Evolutionary conservation across 2,888 invertebrate genomes (phyloP).

Genomic region (Dexiosoma caninum): DNA sequence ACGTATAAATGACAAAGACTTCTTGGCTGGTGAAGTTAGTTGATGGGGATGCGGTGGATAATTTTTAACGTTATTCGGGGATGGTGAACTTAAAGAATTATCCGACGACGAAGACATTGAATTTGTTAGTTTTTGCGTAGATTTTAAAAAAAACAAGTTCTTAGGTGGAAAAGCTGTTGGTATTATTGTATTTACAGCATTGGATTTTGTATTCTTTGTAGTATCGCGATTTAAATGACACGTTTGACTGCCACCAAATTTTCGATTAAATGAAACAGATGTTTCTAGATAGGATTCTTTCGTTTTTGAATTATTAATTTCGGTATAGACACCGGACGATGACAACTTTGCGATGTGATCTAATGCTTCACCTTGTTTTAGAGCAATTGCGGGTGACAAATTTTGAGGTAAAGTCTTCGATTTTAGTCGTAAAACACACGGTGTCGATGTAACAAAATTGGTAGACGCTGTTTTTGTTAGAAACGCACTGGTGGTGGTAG

Average conservation of each 20-base stretch:
- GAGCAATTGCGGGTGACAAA: constrained; percentile 76
- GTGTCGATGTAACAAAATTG: constrained; percentile 62
- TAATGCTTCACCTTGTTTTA: constrained; percentile 72
- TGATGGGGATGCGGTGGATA: constrained; percentile 73
- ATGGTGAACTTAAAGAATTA: constrained; percentile 62
- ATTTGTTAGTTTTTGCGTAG: constrained; percentile 71
- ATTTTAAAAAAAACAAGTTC: constrained; percentile 76
- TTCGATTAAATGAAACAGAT: constrained; percentile 46
- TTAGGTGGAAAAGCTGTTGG: constrained; percentile 78
- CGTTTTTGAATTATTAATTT: constrained; percentile 6
- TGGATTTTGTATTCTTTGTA: constrained; percentile 34
- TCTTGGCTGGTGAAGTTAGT: constrained; percentile 78
- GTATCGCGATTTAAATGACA: constrained; percentile 65
- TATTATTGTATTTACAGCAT: constrained; percentile 65
- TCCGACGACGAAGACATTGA: constrained; percentile 59
- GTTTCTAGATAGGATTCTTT: constrained; percentile 53
- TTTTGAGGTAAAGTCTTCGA: constrained; percentile 83
- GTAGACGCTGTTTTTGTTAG: not conserved
- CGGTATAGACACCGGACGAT: not conserved
- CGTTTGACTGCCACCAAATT: constrained; percentile 70
- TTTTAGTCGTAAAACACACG: constrained; percentile 78
- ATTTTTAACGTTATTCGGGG: constrained; percentile 50
- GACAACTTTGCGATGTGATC: constrained; percentile 61
- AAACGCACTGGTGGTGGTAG: constrained; percentile 55
- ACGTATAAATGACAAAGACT: constrained; percentile 83